Conservation (phyloP, 2,888 invertebrate genomes). For the Ophion obscuratus region DNA sequence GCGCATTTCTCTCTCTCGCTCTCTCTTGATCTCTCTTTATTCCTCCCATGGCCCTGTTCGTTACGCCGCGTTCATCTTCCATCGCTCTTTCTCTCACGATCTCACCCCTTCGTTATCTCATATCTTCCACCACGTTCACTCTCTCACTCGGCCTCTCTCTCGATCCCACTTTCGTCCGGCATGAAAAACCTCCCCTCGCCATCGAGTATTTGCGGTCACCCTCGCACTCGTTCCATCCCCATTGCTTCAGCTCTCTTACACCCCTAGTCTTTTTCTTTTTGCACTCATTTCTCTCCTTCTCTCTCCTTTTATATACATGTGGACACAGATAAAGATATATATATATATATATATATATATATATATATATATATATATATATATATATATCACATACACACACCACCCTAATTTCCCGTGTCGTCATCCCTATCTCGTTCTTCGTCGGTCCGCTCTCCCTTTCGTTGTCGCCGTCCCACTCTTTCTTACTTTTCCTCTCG, state of each 20-base stretch:
- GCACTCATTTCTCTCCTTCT: background rate
- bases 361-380: no score
- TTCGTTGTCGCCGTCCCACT: background rate
- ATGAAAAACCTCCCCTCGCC: conserved; percentile 28
- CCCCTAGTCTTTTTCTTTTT: conserved; percentile 8
- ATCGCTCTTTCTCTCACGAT: conserved; percentile 7
- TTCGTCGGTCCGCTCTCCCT: background rate
- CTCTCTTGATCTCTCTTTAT: conserved; percentile 21
- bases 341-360: no score
- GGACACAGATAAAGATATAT: no score
- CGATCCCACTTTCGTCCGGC: conserved; percentile 31
- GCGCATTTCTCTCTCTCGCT: conserved; percentile 53
- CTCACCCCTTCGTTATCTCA: conserved; percentile 23
- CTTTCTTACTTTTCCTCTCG: conserved; percentile 17
- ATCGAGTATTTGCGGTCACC: conserved; percentile 14
- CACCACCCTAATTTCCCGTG: no score
- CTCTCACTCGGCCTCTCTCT: conserved; percentile 5
- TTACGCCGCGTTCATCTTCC: background rate
- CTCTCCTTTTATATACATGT: background rate
- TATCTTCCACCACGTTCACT: conserved; percentile 9
- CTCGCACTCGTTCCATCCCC: conserved; percentile 19
- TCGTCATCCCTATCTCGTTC: background rate
- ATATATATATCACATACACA: no score
- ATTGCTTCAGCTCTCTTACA: conserved; percentile 21
- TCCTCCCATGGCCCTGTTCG: conserved; percentile 7